phyloP scores from a whole-genome alignment of 2,113 vertebrate genomes.

The Speoplatyrhinus poulsoni region DNA sequence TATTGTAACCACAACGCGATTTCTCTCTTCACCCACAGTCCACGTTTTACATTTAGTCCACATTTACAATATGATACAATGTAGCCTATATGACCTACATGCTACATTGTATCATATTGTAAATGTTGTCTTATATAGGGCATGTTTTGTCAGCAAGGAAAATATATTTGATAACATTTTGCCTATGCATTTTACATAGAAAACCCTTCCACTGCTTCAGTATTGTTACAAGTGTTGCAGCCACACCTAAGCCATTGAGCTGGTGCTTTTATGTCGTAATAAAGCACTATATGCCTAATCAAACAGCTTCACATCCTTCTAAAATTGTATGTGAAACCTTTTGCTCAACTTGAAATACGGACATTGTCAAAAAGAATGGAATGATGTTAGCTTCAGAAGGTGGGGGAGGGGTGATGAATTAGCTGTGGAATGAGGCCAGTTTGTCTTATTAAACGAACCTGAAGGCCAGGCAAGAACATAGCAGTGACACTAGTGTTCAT shows the following conservation, averaged over 20 bases:
- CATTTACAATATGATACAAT: neutral
- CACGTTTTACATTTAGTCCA: slow-evolving; percentile 43
- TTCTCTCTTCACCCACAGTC: slow-evolving; percentile 4
- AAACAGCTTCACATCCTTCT: no score
- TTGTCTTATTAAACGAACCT: slow-evolving; percentile 54
- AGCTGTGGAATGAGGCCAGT: slow-evolving; percentile 31
- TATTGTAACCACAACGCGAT: no score
- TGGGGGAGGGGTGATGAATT: neutral
- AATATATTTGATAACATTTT: neutral
- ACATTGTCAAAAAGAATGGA: neutral
- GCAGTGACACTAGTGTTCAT: slow-evolving; percentile 26
- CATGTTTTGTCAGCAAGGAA: neutral
- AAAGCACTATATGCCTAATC: no score
- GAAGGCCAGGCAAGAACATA: slow-evolving; percentile 31
- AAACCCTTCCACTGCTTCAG: neutral
- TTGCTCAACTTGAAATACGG: neutral
- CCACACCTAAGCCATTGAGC: no score
- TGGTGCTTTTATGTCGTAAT: no score
- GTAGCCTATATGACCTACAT: no score
- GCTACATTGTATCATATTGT: neutral
- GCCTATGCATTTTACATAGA: neutral
- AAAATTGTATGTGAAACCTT: no score
- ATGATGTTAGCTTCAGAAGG: neutral
- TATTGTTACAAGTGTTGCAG: neutral
- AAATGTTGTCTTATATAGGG: neutral